Conservation (phyloP, 2,797 vertebrate species). For the Prunella strophiata region DNA sequence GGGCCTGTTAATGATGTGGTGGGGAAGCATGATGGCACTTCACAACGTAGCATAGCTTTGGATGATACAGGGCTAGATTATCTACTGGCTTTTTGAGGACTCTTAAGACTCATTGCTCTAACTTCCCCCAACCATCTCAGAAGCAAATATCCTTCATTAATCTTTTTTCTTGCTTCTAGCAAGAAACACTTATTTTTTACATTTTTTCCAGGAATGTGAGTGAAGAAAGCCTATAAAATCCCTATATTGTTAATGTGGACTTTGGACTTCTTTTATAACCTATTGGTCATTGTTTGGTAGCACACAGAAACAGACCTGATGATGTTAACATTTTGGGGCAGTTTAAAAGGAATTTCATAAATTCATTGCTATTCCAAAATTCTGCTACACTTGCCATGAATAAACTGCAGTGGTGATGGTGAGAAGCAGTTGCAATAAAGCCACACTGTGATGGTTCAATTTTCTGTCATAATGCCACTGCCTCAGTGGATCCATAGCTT, state of each 20-base stretch:
- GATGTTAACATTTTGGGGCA: background rate
- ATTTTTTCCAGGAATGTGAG: background rate
- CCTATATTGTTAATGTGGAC: background rate
- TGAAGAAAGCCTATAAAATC: background rate
- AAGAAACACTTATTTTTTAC: background rate
- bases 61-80: background rate
- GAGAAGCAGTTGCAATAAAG: background rate
- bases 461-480: constrained; percentile 6
- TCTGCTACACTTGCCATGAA: background rate
- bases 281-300: background rate
- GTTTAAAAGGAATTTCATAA: background rate
- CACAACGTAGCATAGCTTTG: background rate
- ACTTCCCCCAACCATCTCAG: background rate
- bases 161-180: background rate
- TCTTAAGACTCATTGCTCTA: background rate
- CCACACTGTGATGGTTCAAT: background rate
- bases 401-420: background rate
- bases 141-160: background rate
- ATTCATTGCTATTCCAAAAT: background rate
- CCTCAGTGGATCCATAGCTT: background rate
- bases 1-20: background rate
- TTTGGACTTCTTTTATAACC: background rate
- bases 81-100: background rate
- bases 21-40: background rate
- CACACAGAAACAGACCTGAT: background rate